phyloP scores from a whole-genome alignment of 2,888 invertebrate species.

The Coleophora flavipennella region DNA sequence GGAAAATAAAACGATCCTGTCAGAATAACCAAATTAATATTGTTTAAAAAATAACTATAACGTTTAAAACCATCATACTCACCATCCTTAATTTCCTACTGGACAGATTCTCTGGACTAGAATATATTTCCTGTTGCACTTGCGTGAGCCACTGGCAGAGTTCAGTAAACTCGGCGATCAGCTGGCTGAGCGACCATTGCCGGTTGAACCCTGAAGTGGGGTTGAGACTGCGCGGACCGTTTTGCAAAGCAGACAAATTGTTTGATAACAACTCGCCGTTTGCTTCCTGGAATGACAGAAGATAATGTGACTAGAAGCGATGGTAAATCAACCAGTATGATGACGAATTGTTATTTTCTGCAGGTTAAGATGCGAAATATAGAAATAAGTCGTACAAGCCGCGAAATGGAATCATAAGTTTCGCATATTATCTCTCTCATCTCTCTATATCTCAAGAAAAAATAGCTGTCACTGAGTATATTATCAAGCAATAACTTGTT shows the following conservation, averaged over 20 bases:
- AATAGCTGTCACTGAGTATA: no score
- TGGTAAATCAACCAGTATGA: no score
- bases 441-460: no score
- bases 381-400: no score
- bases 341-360: no score
- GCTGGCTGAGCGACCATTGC: constrained; percentile 83
- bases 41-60: background rate
- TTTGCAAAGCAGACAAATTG: constrained; percentile 64
- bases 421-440: no score
- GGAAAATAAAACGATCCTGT: no score
- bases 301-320: no score
- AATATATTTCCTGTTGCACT: constrained; percentile 83
- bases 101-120: constrained; percentile 79
- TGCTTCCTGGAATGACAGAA: constrained; percentile 74
- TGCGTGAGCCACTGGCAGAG: constrained; percentile 86
- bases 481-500: no score
- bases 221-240: constrained; percentile 43
- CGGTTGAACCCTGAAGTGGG: constrained; percentile 57
- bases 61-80: constrained; percentile 20
- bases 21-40: no score
- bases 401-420: no score
- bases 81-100: constrained; percentile 80
- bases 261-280: constrained; percentile 81
- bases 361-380: no score
- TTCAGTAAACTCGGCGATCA: constrained; percentile 84